These are phyloP conservation scores for Sminthurides bifidus DNA, from an alignment of 1,140 invertebrate species.

Conservation along the genomic window DNA sequence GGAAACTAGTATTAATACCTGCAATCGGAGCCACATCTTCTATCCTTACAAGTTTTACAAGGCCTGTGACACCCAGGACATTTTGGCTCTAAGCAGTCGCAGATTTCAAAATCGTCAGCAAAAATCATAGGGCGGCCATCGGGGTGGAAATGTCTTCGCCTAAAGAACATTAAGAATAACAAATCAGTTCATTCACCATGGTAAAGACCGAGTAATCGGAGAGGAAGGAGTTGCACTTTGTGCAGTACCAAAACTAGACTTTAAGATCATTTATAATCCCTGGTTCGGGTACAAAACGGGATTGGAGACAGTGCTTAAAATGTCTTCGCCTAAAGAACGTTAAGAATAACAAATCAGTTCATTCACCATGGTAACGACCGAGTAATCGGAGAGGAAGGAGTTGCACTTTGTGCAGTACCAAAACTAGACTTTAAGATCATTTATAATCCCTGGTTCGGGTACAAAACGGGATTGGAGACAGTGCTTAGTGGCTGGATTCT, in stretches of 20 bases:
- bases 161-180: background rate
- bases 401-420: too few relatives aligned
- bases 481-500: too few relatives aligned
- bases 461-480: too few relatives aligned
- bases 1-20: slow-evolving; percentile 10
- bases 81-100: slow-evolving; percentile 19
- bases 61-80: slow-evolving; percentile 29
- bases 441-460: too few relatives aligned
- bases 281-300: too few relatives aligned
- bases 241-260: too few relatives aligned
- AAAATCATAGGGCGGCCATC: slow-evolving; percentile 9
- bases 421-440: too few relatives aligned
- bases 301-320: slow-evolving; percentile 1
- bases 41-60: slow-evolving; percentile 17
- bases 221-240: too few relatives aligned
- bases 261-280: too few relatives aligned
- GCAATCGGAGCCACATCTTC: slow-evolving; percentile 22
- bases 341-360: background rate
- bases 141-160: background rate
- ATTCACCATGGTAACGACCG: too few relatives aligned
- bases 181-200: background rate
- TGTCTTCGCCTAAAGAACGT: background rate
- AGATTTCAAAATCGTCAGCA: slow-evolving; percentile 17
- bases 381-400: too few relatives aligned
- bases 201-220: too few relatives aligned